Evolutionary conservation across 1,140 invertebrate genomes (phyloP), one percentile per base, ranked within the genome.

Genomic region (Polypedilum pembai): DNA sequence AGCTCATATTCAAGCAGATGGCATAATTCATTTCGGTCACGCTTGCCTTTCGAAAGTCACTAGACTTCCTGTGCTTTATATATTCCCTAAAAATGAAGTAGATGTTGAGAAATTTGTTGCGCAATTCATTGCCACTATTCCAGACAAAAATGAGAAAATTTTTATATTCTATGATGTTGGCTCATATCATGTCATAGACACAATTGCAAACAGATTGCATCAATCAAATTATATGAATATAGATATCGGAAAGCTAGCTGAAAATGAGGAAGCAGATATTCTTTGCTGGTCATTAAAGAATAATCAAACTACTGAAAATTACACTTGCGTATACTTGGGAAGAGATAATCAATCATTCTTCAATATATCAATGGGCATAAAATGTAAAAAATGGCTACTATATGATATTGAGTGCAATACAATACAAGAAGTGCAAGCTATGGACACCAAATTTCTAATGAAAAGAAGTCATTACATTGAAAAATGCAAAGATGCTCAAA

Each of bases 11-110:
- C 82, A 88, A 74, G 90, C 90, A 0, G 91, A 97, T 84, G 88
- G 89, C 73, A 84, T 98, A 8, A 89, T 98, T 77, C 96, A 98
- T 83, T 98, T 94, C 86, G 96, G 96, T 1, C 89, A 90, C 77
- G 87, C 90, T 4, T 98, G 96, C 83, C 87, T 96, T 41, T 92
- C 90, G 74, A 89, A 88, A 77, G 89, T 89, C 10, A 87, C 88
- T 0, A 84, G 84, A 40, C 80, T 96, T 72, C 91, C 92, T 0
- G 89, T 91, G 4, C 86, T 90, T 65, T 92, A 91, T 78, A 85
- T 93, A 21, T 86, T 91, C 75, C 87, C 87, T 63, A 88, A 89
- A 80, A 78, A 81, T 41, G 10, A 82, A 0, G 76, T 92, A n/a
- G 79, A 91, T 77, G 40, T 86, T 15, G 77, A 80, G 1, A 20